These are phyloP conservation scores for Elysia chlorotica DNA, from an alignment of 1,140 invertebrate genomes.

Conservation along the genomic window DNA sequence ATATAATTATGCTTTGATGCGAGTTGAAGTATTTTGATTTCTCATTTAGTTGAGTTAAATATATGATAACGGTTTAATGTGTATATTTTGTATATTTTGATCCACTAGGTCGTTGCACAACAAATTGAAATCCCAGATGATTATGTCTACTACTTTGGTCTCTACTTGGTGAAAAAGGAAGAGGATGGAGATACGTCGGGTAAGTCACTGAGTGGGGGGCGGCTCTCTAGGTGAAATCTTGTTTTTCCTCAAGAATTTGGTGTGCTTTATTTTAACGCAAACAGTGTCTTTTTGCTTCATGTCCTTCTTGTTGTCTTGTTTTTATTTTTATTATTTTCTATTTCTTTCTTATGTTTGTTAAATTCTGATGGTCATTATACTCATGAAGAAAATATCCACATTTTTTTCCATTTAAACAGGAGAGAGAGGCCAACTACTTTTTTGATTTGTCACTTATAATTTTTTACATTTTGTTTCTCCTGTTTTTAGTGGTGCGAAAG, in stretches of 20 bases:
- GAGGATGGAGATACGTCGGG: slow-evolving; percentile 71
- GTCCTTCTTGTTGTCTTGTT: background rate
- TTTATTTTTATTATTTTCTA: background rate
- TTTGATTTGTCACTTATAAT: too few relatives aligned
- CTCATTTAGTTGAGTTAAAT: too few relatives aligned
- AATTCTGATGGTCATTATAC: too few relatives aligned
- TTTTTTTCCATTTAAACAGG: too few relatives aligned
- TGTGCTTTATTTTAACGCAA: background rate
- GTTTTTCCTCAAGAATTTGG: background rate
- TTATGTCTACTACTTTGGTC: slow-evolving; percentile 83
- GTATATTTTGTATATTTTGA: too few relatives aligned
- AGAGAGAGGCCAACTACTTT: too few relatives aligned
- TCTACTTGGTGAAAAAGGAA: slow-evolving; percentile 83
- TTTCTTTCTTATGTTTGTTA: too few relatives aligned
- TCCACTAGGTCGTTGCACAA: slow-evolving; percentile 74
- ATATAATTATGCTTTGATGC: background rate
- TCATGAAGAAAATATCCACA: too few relatives aligned
- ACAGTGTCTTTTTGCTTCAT: background rate
- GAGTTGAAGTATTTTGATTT: background rate
- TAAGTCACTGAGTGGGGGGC: slow-evolving; percentile 54
- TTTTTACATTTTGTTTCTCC: too few relatives aligned
- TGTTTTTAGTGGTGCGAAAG: slow-evolving; percentile 79
- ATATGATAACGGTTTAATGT: too few relatives aligned
- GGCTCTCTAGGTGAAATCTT: background rate
- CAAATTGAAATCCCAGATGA: slow-evolving; percentile 76